These are phyloP conservation scores for Uria aalge DNA, from an alignment of 2,113 vertebrate genomes.

Conservation along the genomic window DNA sequence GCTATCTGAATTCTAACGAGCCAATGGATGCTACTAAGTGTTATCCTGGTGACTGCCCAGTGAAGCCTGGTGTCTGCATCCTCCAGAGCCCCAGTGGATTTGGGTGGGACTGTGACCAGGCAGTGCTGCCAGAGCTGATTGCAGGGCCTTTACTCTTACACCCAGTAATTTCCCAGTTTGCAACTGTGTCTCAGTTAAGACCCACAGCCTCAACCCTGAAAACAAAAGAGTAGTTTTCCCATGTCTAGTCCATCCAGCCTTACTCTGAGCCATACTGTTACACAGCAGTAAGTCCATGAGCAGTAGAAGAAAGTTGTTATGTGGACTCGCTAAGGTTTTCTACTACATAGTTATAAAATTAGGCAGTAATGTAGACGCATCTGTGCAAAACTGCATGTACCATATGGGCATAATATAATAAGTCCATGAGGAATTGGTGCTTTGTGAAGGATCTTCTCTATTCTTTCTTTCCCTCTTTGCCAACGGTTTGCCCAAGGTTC, in stretches of 20 bases:
- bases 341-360: background rate
- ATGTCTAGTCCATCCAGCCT: background rate
- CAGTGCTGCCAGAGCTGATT: background rate
- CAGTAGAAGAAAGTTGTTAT: background rate
- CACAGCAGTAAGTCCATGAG: accelerated
- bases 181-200: background rate
- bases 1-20: background rate
- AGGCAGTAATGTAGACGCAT: background rate
- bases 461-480: background rate
- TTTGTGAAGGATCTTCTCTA: background rate
- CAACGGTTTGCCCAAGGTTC: background rate
- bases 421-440: background rate
- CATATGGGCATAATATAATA: accelerated
- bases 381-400: accelerated
- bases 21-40: too few relatives aligned
- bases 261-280: background rate
- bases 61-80: background rate
- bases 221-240: background rate
- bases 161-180: background rate
- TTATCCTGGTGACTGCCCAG: background rate
- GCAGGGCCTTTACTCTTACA: too few relatives aligned
- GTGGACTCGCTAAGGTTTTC: background rate
- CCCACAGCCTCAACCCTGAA: background rate
- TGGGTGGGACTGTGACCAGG: background rate
- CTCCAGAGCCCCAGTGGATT: background rate